Evolutionary conservation across 2,888 invertebrate genomes (phyloP), one percentile per base, ranked within the genome.

Genomic region (Papilio protenor): DNA sequence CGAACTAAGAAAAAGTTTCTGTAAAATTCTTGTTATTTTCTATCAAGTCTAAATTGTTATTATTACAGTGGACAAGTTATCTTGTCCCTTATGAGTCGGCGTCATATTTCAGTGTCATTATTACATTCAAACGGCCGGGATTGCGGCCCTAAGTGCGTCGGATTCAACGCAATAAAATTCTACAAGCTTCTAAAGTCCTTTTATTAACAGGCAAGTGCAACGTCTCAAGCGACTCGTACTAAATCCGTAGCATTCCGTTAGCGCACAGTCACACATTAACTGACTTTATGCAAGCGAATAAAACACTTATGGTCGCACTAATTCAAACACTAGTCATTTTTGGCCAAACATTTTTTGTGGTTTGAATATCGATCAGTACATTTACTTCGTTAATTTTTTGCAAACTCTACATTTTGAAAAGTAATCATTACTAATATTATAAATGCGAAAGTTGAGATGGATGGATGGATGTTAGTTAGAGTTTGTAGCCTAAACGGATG

Each of bases 81-180:
- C 73, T 69, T 21, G 74, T 47, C 74, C 70, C 71, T 75, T 78
- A 78, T 64, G 75, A 71, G 61, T 40, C 52, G 77, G 71, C 71
- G 73, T 78, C 77, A 78, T 78, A 78, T 78, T 75, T 78, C 75
- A 74, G 70, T 71, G 52, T 75, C 77, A 75, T 78, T 78, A 78
- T 75, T 75, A 71, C 75, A 75, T 70, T 61, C 52, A 75, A 75
- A 78, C 52, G 70, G 77, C 21, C 71, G 52, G 61, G 77, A 78
- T 78, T 75, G 73, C 75, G 40, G 71, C 57, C 66, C 75, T 75
- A 75, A 75, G 75, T 78, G 75, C 71, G 61, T 61, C 45, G 73
- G 75, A 78, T 75, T 78, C 73, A 78, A 59, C 75, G 78, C 78
- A 78, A 78, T 78, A 78, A 75, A 78, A 78, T 72, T 75, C 78